Conservation (phyloP, 2,888 invertebrate species). For the Hartigia nigra region DNA sequence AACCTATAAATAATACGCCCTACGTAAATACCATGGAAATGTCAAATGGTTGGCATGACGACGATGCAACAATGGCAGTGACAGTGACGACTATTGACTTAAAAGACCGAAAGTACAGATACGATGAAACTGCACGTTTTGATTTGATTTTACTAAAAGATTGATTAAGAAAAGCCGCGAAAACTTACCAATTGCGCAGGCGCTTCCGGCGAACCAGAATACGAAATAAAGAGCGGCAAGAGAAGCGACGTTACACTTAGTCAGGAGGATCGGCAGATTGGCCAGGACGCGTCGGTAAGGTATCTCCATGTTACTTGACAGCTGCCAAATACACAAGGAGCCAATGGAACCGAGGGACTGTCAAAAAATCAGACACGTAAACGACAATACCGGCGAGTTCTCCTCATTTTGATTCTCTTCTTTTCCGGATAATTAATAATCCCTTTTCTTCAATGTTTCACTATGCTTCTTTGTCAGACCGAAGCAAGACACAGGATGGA, state of each 20-base stretch:
- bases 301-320: constrained; percentile 37
- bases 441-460: not conserved
- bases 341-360: not conserved
- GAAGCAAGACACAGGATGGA: not conserved
- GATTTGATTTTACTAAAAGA: not conserved
- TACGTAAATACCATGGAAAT: not conserved
- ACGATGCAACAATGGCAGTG: not conserved
- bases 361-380: not conserved
- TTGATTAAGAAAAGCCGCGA: not conserved
- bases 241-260: constrained; percentile 32
- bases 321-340: constrained; percentile 12
- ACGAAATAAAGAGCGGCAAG: constrained; percentile 43
- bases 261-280: constrained; percentile 26
- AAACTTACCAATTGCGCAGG: constrained; percentile 49
- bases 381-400: not conserved
- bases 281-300: constrained; percentile 28
- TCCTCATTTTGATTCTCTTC: not conserved
- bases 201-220: constrained; percentile 39
- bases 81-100: not conserved
- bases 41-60: not conserved
- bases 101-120: not conserved
- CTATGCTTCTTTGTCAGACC: not conserved
- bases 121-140: not conserved
- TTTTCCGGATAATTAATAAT: not conserved
- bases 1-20: not conserved